These are phyloP conservation scores for Cygnus buccinator DNA, from an alignment of 2,113 vertebrate genomes.

Conservation along the genomic window DNA sequence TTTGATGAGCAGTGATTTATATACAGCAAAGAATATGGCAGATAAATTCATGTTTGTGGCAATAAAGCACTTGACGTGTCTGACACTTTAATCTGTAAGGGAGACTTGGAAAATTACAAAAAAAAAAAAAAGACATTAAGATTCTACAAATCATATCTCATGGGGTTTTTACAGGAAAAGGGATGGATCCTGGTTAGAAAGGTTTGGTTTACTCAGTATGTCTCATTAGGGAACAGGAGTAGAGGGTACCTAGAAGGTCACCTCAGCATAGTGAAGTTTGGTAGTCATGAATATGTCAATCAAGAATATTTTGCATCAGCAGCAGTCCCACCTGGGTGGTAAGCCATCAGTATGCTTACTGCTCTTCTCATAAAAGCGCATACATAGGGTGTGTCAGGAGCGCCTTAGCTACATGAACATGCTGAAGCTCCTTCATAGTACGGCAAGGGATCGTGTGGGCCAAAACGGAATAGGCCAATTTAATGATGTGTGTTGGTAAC, in stretches of 20 bases:
- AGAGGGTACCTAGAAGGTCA: not conserved
- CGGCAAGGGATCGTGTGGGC: accelerated
- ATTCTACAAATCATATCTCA: not conserved
- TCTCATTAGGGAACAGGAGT: not conserved
- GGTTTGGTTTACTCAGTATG: not conserved
- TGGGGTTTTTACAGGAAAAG: not conserved
- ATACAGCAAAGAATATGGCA: not conserved
- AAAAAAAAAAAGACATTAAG: not conserved
- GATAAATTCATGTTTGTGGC: not conserved
- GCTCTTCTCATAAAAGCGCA: not conserved
- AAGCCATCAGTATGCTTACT: not conserved
- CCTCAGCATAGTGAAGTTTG: not conserved
- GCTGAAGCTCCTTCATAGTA: accelerated
- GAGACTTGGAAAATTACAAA: not conserved
- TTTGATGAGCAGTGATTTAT: not conserved
- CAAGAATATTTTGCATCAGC: accelerated
- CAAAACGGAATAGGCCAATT: not conserved
- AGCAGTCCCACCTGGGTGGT: no score
- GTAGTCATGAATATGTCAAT: not conserved
- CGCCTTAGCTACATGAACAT: not conserved
- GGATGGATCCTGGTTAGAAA: not conserved
- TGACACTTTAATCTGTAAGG: not conserved
- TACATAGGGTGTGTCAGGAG: accelerated
- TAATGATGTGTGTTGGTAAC: not conserved
- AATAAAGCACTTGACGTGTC: not conserved